A percentile compares a stretch with the other conserved stretches of the same genome.
These are phyloP conservation scores for Drosophila nikananu DNA, from an alignment of 1,140 invertebrate species.

Conservation along the genomic window DNA sequence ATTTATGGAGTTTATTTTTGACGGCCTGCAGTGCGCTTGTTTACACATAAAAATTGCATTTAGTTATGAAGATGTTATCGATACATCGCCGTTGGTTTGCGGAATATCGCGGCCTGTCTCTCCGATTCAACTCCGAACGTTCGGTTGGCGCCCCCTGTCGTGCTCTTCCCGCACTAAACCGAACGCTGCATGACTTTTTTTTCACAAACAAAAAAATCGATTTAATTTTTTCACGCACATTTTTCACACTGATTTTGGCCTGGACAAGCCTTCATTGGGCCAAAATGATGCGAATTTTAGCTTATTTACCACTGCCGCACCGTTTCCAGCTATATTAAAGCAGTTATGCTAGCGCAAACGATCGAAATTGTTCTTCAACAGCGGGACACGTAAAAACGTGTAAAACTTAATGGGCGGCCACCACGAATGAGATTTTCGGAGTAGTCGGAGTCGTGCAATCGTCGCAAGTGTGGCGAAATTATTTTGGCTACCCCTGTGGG, in stretches of 20 bases:
- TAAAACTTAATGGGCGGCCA: slow-evolving; percentile 84
- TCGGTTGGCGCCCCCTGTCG: slow-evolving; percentile 50
- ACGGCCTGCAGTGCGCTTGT: neutral
- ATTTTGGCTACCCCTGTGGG: slow-evolving; percentile 63
- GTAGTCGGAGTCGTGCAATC: slow-evolving; percentile 68
- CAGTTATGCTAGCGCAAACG: slow-evolving; percentile 68
- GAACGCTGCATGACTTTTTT: slow-evolving; percentile 65
- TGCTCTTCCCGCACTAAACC: slow-evolving; percentile 21
- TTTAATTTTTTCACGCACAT: slow-evolving; percentile 83
- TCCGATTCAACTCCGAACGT: slow-evolving; percentile 52
- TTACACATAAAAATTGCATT: slow-evolving; percentile 12
- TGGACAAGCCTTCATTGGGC: slow-evolving; percentile 18
- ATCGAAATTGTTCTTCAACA: slow-evolving; percentile 79
- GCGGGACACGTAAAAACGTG: slow-evolving; percentile 85
- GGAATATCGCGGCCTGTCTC: slow-evolving; percentile 5
- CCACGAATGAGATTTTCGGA: slow-evolving; percentile 76
- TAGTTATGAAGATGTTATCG: slow-evolving; percentile 13
- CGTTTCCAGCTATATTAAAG: slow-evolving; percentile 64
- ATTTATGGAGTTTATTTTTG: neutral
- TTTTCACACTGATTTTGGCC: slow-evolving; percentile 66
- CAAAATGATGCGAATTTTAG: slow-evolving; percentile 54
- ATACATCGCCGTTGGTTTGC: slow-evolving; percentile 28
- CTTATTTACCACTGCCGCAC: slow-evolving; percentile 65
- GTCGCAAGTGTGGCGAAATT: slow-evolving; percentile 65
- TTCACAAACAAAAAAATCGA: slow-evolving; percentile 84